Percentiles rank a stretch among this genome's conserved stretches.
These are phyloP conservation scores for Ornithorhynchus anatinus DNA, from an alignment of 2,113 vertebrate genomes.

Conservation along the genomic window DNA sequence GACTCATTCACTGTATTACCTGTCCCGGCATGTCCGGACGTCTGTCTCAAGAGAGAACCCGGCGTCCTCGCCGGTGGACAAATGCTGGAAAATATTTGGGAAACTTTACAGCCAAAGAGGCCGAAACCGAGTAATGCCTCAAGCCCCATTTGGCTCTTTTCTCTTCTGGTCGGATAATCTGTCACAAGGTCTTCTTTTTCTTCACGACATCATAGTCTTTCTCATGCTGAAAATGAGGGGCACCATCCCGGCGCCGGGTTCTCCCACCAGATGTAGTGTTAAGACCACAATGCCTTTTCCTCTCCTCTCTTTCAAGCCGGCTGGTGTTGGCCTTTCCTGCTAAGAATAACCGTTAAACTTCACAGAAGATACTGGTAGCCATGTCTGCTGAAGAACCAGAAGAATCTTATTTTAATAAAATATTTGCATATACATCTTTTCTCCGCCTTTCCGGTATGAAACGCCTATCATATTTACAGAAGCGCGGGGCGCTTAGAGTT, in stretches of 20 bases:
- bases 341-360: conserved; percentile 69
- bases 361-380: conserved; percentile 78
- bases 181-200: conserved; percentile 22
- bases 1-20: too few relatives aligned
- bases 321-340: conserved; percentile 48
- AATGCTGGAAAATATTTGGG: conserved; percentile 8
- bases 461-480: conserved; percentile 73
- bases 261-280: not conserved
- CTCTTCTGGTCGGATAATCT: conserved; percentile 10
- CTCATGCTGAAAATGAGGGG: not conserved
- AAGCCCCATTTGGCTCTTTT: conserved; percentile 8
- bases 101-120: not conserved
- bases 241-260: not conserved
- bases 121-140: not conserved
- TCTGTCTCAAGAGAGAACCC: conserved; percentile 38
- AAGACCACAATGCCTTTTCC: not conserved
- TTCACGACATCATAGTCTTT: not conserved
- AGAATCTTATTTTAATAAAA: conserved; percentile 73
- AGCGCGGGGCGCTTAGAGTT: conserved; percentile 75
- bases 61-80: conserved; percentile 56
- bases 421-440: conserved; percentile 84
- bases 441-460: conserved; percentile 61
- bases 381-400: conserved; percentile 61
- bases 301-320: conserved; percentile 8
- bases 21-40: conserved; percentile 14